Evolutionary conservation across 2,888 invertebrate genomes (phyloP), one percentile per base, ranked within the genome.

Genomic region (Drosophila ezoana): DNA sequence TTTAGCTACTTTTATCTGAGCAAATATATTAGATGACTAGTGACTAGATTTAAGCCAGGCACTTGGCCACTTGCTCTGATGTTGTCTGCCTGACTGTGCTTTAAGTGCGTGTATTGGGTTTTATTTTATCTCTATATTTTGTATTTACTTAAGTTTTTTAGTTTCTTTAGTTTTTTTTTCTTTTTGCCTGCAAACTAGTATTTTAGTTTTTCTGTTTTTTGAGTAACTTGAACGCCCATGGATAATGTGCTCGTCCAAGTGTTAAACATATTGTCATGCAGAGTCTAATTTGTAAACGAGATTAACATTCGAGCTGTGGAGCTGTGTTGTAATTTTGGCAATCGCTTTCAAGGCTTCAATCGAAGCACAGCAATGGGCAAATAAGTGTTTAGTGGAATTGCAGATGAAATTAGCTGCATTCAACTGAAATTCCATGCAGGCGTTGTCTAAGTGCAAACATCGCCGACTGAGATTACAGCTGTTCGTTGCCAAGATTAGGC

Each of bases 191-290:
- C 23, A 66, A 67, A 67, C 66, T 33, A 48, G 78, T 65, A 58
- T 65, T 60, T 51, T 28, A 28, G 8, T 38, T 49, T n/a, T 13
- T 37, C 38, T 13, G 45, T 3, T 6, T 14, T 14, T 8, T 9
- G 62, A 41, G 58, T 63, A 69, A 57, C 54, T 63, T 51, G 52
- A 61, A 57, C 18, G 63, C 73, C 52, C 68, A 47, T 72, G 72
- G 71, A 65, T 57, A 59, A 59, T 66, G 72, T 65, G 65, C 45
- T 56, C 20, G 47, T 5, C 43, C 43, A 71, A 69, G 87, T 89
- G 89, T 86, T 88, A 89, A 88, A 79, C 74, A 72, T 67, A 79
- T 84, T 81, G 84, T 88, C 88, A 86, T 82, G 89, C 73, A 72
- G 76, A 76, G 63, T 67, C 72, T 60, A 81, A 69, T 79, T 74